Base-by-base conservation (phyloP, 2,113 vertebrate species). In the Axis porcinus region DNA sequence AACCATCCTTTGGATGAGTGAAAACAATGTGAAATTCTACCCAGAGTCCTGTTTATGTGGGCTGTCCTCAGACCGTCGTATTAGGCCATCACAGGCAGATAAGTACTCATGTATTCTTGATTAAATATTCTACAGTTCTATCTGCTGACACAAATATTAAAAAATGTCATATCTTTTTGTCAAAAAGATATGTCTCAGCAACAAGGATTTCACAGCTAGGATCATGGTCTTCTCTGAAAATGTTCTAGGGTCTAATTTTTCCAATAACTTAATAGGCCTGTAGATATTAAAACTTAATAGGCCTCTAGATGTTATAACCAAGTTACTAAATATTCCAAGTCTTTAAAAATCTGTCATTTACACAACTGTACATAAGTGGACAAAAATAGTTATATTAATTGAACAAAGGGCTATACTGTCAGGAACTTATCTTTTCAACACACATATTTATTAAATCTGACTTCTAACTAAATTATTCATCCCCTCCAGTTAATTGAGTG, bases 111-210 rank as follows among this genome's bases (percentile, higher is more conserved):
- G 55, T 81, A 36, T 82, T 95, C 82, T 93, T 94, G 90, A 91
- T 83, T 94, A 98, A 98, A 98, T 97, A 97, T 55, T 97, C 97
- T 81, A 86, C 60, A 97, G 55, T 96, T 98, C 86, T 87, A 58
- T 76, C 15, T 97, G 57, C 40, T 70, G 91, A 96, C 43, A 60
- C 43, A 95, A 86, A 94, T 86, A 97, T 95, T 95, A n/a, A 94
- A 97, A 97, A 27, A 11, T 78, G 95, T 95, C 2, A 0, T 97
- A 95, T 91, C 27, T 97, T 97, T 93, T 97, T 98, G 95, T 96
- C 92, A 98, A 95, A 98, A 97, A 85, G 40, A 50, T 95, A 96
- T 89, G 30, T 95, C 98, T 98, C 97, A 97, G 23, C 67, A 28
- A 0, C 30, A 91, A 33, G 84, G 67, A 95, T 95, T 98, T 97